These are phyloP conservation scores for Endomychus coccineus DNA, from an alignment of 2,888 invertebrate genomes.

Conservation along the genomic window DNA sequence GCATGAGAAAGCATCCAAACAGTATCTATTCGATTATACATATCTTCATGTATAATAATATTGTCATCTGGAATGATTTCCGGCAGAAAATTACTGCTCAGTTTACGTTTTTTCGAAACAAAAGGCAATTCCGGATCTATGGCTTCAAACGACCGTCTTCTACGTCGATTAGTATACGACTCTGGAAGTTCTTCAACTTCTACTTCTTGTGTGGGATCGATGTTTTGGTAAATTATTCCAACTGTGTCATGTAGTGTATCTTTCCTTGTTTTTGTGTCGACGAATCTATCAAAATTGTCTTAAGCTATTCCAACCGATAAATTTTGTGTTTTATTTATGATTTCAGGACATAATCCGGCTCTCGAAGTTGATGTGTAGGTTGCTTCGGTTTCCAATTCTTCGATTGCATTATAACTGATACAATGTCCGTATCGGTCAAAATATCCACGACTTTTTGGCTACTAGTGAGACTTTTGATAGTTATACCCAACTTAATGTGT, in stretches of 20 bases:
- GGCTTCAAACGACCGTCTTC: not conserved
- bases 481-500: slow-evolving; percentile 6
- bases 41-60: slow-evolving; percentile 18
- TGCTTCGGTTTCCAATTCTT: slow-evolving; percentile 11
- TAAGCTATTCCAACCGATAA: slow-evolving; percentile 8
- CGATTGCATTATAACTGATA: not conserved
- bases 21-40: slow-evolving; percentile 11
- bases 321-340: slow-evolving; percentile 4
- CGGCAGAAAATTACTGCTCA: slow-evolving; percentile 16
- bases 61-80: slow-evolving; percentile 20
- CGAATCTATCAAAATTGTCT: slow-evolving; percentile 12
- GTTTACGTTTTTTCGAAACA: slow-evolving; percentile 21
- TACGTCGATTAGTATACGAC: not conserved
- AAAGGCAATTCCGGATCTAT: not conserved
- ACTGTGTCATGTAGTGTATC: slow-evolving; percentile 9
- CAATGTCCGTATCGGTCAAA: not conserved
- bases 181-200: not conserved
- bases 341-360: slow-evolving; percentile 12
- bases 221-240: too few relatives aligned
- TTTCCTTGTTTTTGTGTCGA: slow-evolving; percentile 11
- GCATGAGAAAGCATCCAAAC: not conserved
- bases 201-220: too few relatives aligned
- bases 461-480: slow-evolving; percentile 1
- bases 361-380: slow-evolving; percentile 1
- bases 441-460: not conserved